Conservation (phyloP, 37 sponge, comb jelly and placozoan species). For the Geodia barretti region DNA sequence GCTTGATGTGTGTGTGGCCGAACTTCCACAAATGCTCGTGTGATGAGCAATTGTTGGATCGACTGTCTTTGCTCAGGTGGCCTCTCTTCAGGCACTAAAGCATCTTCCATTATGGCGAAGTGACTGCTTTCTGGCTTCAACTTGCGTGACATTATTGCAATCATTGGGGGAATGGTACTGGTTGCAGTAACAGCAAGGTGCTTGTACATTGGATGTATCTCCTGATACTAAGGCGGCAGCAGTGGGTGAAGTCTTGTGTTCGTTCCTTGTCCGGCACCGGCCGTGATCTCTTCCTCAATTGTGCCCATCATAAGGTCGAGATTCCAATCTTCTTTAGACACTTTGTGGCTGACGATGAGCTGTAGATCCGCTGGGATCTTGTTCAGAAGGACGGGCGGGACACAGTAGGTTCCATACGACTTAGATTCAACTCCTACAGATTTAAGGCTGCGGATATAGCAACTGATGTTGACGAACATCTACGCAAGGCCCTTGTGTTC, state of each 20-base stretch:
- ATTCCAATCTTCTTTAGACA: constrained; percentile 31
- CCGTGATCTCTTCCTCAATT: constrained; percentile 39
- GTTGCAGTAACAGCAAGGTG: constrained; percentile 26
- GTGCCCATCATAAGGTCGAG: constrained; percentile 20
- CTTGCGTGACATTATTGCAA: constrained; percentile 11
- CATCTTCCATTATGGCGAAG: constrained; percentile 6
- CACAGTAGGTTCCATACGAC: constrained; percentile 21
- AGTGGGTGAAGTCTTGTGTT: too few relatives aligned
- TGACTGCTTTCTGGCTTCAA: neutral
- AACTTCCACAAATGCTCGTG: constrained; percentile 52
- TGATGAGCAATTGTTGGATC: constrained; percentile 7
- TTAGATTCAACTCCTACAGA: constrained; percentile 3
- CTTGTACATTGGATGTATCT: too few relatives aligned
- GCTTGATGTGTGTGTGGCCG: too few relatives aligned
- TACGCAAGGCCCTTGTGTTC: constrained; percentile 34
- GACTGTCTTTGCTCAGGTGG: constrained; percentile 28
- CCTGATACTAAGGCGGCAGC: too few relatives aligned
- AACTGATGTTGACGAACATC: constrained; percentile 38
- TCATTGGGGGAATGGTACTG: neutral
- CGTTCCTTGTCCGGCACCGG: constrained; percentile 39
- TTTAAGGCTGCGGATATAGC: constrained; percentile 29
- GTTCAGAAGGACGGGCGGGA: constrained; percentile 41
- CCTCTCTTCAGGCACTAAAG: constrained; percentile 29
- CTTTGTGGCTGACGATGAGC: constrained; percentile 31
- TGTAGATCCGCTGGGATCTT: constrained; percentile 46